phyloP scores from a whole-genome alignment of 2,113 vertebrate genomes.

The Turdus rufiventris region DNA sequence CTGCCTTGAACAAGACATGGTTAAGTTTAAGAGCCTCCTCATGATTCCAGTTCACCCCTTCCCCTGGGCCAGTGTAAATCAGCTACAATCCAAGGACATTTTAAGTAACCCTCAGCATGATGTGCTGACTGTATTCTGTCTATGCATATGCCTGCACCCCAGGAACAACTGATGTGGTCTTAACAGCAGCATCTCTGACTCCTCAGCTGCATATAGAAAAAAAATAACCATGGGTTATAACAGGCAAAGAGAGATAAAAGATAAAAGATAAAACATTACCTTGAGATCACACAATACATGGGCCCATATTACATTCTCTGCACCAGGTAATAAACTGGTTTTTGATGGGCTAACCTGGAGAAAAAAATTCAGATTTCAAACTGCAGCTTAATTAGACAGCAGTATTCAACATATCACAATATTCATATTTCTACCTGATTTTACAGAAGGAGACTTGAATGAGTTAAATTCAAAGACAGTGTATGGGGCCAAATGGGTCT shows the following conservation, averaged over 20 bases:
- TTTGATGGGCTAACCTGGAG: not conserved
- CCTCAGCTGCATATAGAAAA: not conserved
- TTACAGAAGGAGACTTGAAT: not conserved
- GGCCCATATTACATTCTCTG: not conserved
- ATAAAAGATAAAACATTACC: not conserved
- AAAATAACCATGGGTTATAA: not conserved
- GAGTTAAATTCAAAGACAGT: not conserved
- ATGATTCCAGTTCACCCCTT: not conserved
- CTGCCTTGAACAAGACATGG: slow-evolving; percentile 14
- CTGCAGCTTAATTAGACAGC: slow-evolving; percentile 10
- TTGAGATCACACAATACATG: not conserved
- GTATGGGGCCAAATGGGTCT: not conserved
- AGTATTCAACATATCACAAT: not conserved
- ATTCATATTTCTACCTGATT: not conserved
- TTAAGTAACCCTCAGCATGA: not conserved
- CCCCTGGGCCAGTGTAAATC: slow-evolving; percentile 36
- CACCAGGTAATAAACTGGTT: not conserved
- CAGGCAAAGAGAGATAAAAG: not conserved
- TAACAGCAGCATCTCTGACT: not conserved
- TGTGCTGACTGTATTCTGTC: not conserved
- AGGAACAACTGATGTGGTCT: not conserved
- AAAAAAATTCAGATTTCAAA: not conserved
- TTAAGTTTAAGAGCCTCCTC: slow-evolving; percentile 24
- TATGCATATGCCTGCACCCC: not conserved
- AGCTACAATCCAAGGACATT: not conserved